Evolutionary conservation across 1,140 invertebrate genomes (phyloP).

Genomic region (Hormaphis cornu): DNA sequence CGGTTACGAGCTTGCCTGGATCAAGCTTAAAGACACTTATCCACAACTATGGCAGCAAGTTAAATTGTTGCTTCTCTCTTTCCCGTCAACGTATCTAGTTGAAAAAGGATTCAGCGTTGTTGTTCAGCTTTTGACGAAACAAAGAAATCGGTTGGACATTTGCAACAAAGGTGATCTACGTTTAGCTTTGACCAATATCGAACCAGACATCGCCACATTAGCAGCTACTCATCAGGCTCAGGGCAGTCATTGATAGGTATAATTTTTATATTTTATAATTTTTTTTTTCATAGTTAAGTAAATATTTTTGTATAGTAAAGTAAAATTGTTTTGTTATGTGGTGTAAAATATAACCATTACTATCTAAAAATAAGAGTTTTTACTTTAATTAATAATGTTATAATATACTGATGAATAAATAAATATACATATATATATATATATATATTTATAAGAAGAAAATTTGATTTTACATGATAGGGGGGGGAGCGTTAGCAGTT

Average conservation of each 20-base stretch:
- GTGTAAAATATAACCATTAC: background rate
- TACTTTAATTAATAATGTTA: background rate
- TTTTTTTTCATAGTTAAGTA: background rate
- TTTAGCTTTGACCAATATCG: too few relatives aligned
- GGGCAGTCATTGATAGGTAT: slow-evolving; percentile 9
- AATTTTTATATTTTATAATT: slow-evolving; percentile 15
- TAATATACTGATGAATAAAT: background rate
- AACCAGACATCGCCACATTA: too few relatives aligned
- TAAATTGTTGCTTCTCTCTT: too few relatives aligned
- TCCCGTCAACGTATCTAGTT: too few relatives aligned
- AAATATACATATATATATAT: background rate
- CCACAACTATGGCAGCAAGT: too few relatives aligned
- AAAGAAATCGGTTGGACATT: too few relatives aligned
- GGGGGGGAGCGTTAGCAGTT: slow-evolving; percentile 2
- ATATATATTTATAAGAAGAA: background rate
- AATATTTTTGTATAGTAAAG: slow-evolving; percentile 9
- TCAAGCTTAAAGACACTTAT: background rate
- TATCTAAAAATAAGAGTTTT: slow-evolving; percentile 2
- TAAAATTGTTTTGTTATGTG: slow-evolving; percentile 7
- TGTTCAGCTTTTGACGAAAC: too few relatives aligned
- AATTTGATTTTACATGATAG: background rate
- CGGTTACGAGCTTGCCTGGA: background rate
- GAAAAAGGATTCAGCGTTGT: too few relatives aligned
- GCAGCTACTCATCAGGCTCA: too few relatives aligned
- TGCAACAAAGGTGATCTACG: too few relatives aligned